Evolutionary conservation across 2,797 vertebrate genomes (phyloP).

Genomic region (Valencia hispanica): DNA sequence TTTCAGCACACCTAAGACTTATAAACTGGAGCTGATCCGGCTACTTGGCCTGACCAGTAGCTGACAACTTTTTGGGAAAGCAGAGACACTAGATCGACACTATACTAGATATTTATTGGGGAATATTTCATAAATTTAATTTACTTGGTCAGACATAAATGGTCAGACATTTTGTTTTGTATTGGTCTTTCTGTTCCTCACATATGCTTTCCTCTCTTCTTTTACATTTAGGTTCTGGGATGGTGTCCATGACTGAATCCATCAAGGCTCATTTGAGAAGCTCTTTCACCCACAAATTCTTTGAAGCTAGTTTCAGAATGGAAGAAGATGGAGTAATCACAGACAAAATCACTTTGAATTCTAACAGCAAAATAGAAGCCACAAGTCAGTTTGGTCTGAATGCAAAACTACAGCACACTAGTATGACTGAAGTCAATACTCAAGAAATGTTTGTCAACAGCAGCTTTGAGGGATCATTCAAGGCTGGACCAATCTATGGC

Average conservation of each 20-base stretch:
- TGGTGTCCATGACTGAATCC: conserved; percentile 74
- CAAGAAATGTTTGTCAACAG: conserved; percentile 73
- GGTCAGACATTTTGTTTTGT: not conserved
- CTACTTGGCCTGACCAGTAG: not conserved
- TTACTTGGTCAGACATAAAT: not conserved
- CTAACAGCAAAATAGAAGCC: conserved; percentile 77
- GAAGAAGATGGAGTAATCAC: conserved; percentile 71
- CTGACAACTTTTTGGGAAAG: not conserved
- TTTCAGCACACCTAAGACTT: not conserved
- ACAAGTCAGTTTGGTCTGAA: conserved; percentile 83
- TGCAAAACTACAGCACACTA: conserved; percentile 74
- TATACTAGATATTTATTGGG: not conserved
- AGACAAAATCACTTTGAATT: conserved; percentile 69
- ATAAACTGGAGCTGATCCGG: not conserved
- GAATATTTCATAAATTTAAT: not conserved
- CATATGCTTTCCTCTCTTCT: conserved; percentile 10
- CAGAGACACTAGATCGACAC: not conserved
- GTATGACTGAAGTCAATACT: conserved; percentile 69
- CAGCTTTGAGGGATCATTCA: conserved; percentile 79
- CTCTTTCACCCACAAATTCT: conserved; percentile 83
- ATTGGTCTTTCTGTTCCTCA: not conserved
- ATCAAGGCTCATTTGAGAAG: conserved; percentile 78
- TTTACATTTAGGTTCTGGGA: conserved; percentile 83
- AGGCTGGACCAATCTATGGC: conserved; percentile 79
- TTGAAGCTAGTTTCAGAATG: conserved; percentile 83